Evolutionary conservation across 2,888 invertebrate genomes (phyloP).

Genomic region (Diaphora mendica): DNA sequence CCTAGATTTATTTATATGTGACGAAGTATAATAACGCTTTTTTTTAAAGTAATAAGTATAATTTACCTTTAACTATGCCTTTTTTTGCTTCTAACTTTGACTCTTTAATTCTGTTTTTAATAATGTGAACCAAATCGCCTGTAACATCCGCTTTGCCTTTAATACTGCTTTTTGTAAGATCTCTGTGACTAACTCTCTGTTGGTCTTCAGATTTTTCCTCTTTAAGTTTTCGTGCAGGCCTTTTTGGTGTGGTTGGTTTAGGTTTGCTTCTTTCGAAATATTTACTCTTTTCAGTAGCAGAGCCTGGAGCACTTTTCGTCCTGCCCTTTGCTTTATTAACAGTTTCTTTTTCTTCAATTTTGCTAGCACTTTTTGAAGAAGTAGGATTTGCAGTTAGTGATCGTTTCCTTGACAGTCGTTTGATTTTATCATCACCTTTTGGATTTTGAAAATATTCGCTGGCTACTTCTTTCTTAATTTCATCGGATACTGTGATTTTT

Average conservation of each 20-base stretch:
- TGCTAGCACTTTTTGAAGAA: slow-evolving; percentile 19
- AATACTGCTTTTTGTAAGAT: slow-evolving; percentile 61
- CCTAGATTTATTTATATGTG: background rate
- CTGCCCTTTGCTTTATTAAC: slow-evolving; percentile 52
- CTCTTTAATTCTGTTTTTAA: slow-evolving; percentile 81
- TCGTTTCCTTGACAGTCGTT: slow-evolving; percentile 53
- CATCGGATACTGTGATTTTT: slow-evolving; percentile 62
- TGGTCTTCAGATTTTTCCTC: slow-evolving; percentile 57
- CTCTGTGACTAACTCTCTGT: slow-evolving; percentile 76
- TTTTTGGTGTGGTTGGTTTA: slow-evolving; percentile 51
- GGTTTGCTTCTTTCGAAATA: slow-evolving; percentile 60
- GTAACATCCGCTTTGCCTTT: slow-evolving; percentile 75
- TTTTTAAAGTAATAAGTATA: background rate
- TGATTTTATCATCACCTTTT: slow-evolving; percentile 19
- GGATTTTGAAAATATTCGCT: slow-evolving; percentile 69
- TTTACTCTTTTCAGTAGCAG: slow-evolving; percentile 66
- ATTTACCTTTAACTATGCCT: slow-evolving; percentile 69
- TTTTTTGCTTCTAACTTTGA: slow-evolving; percentile 73
- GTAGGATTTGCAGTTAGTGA: slow-evolving; percentile 54
- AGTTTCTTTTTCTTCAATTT: slow-evolving; percentile 31
- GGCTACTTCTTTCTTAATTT: slow-evolving; percentile 54
- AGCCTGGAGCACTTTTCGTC: slow-evolving; percentile 71
- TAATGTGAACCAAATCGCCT: slow-evolving; percentile 81
- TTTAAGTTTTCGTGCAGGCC: slow-evolving; percentile 51
- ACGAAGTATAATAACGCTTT: background rate